Base-by-base conservation (phyloP, 2,797 vertebrate species). In the Emys orbicularis region DNA sequence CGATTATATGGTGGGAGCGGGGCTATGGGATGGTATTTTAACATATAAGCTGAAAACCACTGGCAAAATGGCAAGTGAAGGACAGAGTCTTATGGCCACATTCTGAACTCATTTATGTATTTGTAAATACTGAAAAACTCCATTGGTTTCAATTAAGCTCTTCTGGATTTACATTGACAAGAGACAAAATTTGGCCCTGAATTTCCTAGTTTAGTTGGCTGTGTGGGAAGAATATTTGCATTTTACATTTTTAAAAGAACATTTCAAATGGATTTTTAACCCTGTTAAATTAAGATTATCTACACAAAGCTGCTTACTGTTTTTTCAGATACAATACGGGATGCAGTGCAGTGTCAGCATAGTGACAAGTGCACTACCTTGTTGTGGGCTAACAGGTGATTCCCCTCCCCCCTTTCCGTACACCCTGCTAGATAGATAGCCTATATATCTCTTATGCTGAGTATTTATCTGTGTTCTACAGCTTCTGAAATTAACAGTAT, bases 401-500 rank as follows among this genome's bases (percentile, higher is more conserved):
- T 95, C 86, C 34, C 5, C 49, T 29, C 41, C 23, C 47, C 31
- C 3, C 16, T 81, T 94, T 87, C 83, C 59, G 44, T 87, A 87
- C n/a, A 88, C 6, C 52, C 79, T 90, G 29, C 56, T 59, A 86
- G 18, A 18, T 37, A 74, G 41, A 74, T 37, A 80, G 12, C 7
- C 13, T 90, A 87, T 88, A 96, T 25, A 50, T 88, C 83, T 89
- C 53, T 83, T 53, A 65, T 88, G 25, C 41, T 76, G 41, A 12
- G 41, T 44, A 44, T 47, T 76, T 76, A 44, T 37, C 65, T 37
- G 31, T 65, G 31, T 65, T 74, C 23, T 23, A 44, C 68, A 27
- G 15, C 72, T 90, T 94, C 44, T 96, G 50, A 95, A 96, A 89
- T 54, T 54, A 79, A 90, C 1, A 0, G n/a, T 85, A 79, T 87